Conservation (phyloP, 2,797 vertebrate genomes). For the Phalanger gymnotis region DNA sequence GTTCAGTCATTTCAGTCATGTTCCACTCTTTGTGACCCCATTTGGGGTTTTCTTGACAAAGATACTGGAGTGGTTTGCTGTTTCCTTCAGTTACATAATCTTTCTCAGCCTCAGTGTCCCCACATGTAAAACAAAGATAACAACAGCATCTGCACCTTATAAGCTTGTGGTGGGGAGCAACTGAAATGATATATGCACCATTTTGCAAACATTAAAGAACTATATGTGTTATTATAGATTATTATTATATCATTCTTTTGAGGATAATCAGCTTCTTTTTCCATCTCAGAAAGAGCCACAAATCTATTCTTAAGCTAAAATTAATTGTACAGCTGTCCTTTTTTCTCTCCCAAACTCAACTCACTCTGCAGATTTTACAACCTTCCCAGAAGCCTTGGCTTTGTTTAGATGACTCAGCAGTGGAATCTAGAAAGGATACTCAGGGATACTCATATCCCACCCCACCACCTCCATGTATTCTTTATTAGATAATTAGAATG, state of each 20-base stretch:
- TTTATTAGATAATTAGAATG: constrained; percentile 30
- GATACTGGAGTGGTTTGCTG: neutral
- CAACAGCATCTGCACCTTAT: neutral
- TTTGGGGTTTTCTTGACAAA: neutral
- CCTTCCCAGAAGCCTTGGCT: neutral
- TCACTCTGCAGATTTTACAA: neutral
- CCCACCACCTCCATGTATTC: neutral
- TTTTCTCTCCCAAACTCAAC: neutral
- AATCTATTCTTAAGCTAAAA: neutral
- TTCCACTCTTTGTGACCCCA: neutral
- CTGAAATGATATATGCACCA: neutral
- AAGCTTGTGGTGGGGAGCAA: neutral
- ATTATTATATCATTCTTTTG: neutral
- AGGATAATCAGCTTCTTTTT: neutral
- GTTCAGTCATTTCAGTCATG: neutral
- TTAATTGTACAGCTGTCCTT: neutral
- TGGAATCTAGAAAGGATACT: neutral
- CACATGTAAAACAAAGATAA: neutral
- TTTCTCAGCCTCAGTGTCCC: neutral
- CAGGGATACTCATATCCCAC: neutral
- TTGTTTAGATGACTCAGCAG: neutral
- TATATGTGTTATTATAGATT: neutral
- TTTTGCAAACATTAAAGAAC: neutral
- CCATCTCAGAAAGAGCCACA: neutral
- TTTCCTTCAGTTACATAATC: neutral